A percentile compares a stretch with the other conserved stretches of the same genome.
These are phyloP conservation scores for Volucella bombylans DNA, from an alignment of 2,888 invertebrate genomes.

Conservation along the genomic window DNA sequence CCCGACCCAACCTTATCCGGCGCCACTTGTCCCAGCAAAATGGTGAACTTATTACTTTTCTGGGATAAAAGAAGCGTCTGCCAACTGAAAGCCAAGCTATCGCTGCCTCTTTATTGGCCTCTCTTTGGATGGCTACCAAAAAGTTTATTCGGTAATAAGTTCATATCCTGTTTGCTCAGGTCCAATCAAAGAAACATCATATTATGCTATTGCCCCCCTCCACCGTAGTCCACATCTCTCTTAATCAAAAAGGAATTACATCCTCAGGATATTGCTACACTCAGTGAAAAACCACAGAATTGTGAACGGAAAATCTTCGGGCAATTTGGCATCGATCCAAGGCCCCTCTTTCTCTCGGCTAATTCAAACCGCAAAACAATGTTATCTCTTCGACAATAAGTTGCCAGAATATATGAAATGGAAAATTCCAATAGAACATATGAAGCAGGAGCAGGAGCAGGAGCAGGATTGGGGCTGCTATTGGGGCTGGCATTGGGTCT, in stretches of 20 bases:
- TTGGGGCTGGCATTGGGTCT: slow-evolving; percentile 5
- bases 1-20: slow-evolving; percentile 30
- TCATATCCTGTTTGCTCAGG: slow-evolving; percentile 74
- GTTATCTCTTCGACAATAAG: slow-evolving; percentile 74
- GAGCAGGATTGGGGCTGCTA: background rate
- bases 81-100: slow-evolving; percentile 40
- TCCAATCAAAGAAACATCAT: slow-evolving; percentile 74
- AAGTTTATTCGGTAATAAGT: slow-evolving; percentile 73
- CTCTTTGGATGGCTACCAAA: slow-evolving; percentile 68
- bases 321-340: slow-evolving; percentile 74
- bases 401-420: slow-evolving; percentile 74
- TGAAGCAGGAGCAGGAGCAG: slow-evolving; percentile 12
- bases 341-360: slow-evolving; percentile 51
- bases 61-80: slow-evolving; percentile 57
- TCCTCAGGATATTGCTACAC: slow-evolving; percentile 74
- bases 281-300: slow-evolving; percentile 74
- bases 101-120: slow-evolving; percentile 46
- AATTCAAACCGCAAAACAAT: slow-evolving; percentile 74
- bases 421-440: slow-evolving; percentile 72
- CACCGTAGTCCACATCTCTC: slow-evolving; percentile 67
- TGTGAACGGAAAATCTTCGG: slow-evolving; percentile 74
- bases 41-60: slow-evolving; percentile 63
- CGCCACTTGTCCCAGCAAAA: slow-evolving; percentile 54
- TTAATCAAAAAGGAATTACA: slow-evolving; percentile 74
- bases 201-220: slow-evolving; percentile 68